These are phyloP conservation scores for Archegozetes longisetosus DNA, from an alignment of 1,140 invertebrate genomes.

Conservation along the genomic window DNA sequence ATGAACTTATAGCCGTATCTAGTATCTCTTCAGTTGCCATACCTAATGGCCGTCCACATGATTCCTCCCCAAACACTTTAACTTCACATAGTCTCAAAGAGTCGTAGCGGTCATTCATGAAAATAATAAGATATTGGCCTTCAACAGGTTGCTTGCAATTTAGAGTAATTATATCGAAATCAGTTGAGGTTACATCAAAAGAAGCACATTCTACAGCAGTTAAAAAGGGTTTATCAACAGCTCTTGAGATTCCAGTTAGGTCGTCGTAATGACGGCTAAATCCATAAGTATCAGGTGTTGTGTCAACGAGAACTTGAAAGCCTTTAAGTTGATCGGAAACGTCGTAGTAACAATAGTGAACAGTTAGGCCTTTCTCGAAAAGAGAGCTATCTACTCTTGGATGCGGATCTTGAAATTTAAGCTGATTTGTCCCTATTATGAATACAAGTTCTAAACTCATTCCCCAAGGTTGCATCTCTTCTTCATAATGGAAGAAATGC, in stretches of 20 bases:
- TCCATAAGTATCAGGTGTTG: slow-evolving; percentile 17
- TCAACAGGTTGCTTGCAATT: slow-evolving; percentile 23
- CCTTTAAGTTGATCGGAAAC: slow-evolving; percentile 22
- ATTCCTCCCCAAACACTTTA: slow-evolving; percentile 23
- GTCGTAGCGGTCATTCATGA: slow-evolving; percentile 22
- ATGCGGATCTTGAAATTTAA: slow-evolving; percentile 21
- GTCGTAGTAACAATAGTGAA: slow-evolving; percentile 26
- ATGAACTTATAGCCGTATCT: slow-evolving; percentile 20
- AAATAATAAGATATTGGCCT: slow-evolving; percentile 23
- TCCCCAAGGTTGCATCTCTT: slow-evolving; percentile 16
- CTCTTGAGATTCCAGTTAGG: slow-evolving; percentile 20
- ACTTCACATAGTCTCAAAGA: slow-evolving; percentile 23
- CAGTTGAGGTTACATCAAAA: slow-evolving; percentile 19
- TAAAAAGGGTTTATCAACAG: slow-evolving; percentile 18
- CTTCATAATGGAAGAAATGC: slow-evolving; percentile 25
- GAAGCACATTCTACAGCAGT: slow-evolving; percentile 21
- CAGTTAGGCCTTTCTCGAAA: slow-evolving; percentile 23
- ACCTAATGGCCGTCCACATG: slow-evolving; percentile 23
- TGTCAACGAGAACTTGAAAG: slow-evolving; percentile 22
- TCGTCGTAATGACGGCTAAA: slow-evolving; percentile 20
- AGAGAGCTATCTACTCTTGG: slow-evolving; percentile 20
- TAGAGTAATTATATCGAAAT: slow-evolving; percentile 16
- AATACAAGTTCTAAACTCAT: slow-evolving; percentile 3
- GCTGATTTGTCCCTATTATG: neutral
- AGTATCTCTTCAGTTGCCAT: slow-evolving; percentile 25